Conservation (phyloP, 2,797 vertebrate species). For the Heterohyrax brucei region DNA sequence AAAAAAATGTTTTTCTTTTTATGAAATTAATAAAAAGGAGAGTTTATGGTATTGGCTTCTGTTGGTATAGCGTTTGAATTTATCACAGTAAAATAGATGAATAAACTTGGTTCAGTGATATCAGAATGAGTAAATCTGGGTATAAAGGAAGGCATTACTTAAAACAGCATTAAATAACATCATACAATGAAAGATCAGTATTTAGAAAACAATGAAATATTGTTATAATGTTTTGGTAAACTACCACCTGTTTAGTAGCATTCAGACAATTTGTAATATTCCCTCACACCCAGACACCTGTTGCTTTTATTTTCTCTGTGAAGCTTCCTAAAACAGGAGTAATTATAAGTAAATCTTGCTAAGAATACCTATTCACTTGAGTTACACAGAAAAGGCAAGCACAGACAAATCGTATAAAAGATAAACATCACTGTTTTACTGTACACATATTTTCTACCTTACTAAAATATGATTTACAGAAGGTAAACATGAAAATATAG, state of each 20-base stretch:
- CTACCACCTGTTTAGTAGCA: background rate
- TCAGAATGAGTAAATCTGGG: background rate
- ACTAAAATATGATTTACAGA: background rate
- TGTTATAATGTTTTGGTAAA: slow-evolving; percentile 5
- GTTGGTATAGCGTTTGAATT: slow-evolving; percentile 44
- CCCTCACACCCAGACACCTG: background rate
- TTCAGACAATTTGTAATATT: background rate
- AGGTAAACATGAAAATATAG: slow-evolving; percentile 9
- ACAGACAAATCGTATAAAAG: background rate
- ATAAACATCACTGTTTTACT: background rate
- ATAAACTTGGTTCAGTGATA: background rate
- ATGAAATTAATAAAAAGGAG: background rate
- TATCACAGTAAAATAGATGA: background rate
- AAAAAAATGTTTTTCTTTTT: background rate
- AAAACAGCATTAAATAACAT: background rate
- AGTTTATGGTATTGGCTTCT: background rate
- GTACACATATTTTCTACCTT: background rate
- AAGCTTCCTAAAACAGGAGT: background rate
- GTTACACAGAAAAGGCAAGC: background rate
- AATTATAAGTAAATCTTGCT: slow-evolving; percentile 36
- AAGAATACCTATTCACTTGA: slow-evolving; percentile 12
- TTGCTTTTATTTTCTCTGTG: slow-evolving; percentile 6
- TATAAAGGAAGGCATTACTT: slow-evolving; percentile 35
- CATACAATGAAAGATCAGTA: background rate
- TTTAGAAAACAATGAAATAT: slow-evolving; percentile 11